These are phyloP conservation scores for Mionectes macconnelli DNA, from an alignment of 2,113 vertebrate genomes.

Conservation along the genomic window DNA sequence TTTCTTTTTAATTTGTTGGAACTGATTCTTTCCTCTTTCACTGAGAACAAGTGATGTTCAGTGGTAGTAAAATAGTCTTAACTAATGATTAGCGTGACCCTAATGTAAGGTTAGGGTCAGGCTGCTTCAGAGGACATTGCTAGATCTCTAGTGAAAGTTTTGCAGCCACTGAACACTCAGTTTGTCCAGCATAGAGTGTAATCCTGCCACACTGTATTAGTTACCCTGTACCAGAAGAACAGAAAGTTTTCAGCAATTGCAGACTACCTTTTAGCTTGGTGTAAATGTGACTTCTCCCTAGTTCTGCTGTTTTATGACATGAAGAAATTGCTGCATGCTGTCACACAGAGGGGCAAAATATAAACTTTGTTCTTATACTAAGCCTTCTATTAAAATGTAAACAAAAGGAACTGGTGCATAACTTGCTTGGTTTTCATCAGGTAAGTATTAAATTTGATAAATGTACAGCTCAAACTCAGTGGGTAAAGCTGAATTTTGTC, in stretches of 20 bases:
- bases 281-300: background rate
- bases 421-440: background rate
- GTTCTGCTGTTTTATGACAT: background rate
- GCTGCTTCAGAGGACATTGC: background rate
- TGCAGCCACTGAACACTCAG: background rate
- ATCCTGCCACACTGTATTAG: background rate
- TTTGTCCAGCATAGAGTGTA: background rate
- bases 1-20: background rate
- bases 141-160: background rate
- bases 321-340: background rate
- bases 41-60: background rate
- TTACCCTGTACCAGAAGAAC: background rate
- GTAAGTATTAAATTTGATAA: background rate
- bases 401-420: background rate
- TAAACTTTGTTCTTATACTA: background rate
- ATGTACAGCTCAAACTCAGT: fast-evolving
- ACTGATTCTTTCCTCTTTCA: background rate
- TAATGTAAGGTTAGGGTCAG: background rate
- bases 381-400: background rate
- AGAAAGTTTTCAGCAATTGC: background rate
- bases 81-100: background rate
- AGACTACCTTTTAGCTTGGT: background rate
- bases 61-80: background rate
- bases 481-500: background rate
- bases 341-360: background rate